A percentile compares a stretch with the other conserved stretches of the same genome.
Evolutionary conservation across 2,113 vertebrate species (phyloP).

Genomic region (Chaetodon trifascialis): DNA sequence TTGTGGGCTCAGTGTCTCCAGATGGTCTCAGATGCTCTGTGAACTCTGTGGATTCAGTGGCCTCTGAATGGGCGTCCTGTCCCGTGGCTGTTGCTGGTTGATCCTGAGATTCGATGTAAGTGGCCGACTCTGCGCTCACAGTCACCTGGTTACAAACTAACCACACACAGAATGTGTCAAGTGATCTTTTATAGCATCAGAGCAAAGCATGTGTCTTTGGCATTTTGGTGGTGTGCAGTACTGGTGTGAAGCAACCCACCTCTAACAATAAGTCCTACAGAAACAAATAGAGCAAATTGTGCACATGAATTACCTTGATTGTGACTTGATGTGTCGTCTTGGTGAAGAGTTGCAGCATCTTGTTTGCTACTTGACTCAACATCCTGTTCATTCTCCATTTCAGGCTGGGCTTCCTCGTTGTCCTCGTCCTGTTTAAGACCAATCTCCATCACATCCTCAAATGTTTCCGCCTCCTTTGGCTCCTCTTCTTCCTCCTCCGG

Average conservation of each 20-base stretch:
- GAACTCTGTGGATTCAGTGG: constrained; percentile 12
- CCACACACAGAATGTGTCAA: background rate
- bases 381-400: constrained; percentile 34
- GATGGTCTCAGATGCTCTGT: constrained; percentile 10
- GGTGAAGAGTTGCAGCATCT: constrained; percentile 12
- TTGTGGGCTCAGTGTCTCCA: constrained; percentile 28
- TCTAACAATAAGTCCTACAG: background rate
- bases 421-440: constrained; percentile 14
- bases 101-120: constrained; percentile 29
- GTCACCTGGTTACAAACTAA: constrained; percentile 44
- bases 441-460: constrained; percentile 35
- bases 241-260: background rate
- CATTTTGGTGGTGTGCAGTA: background rate
- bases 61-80: constrained; percentile 23
- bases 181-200: background rate
- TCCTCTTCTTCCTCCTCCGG: constrained; percentile 36
- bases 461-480: constrained; percentile 12
- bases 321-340: constrained; percentile 18
- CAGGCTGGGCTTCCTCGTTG: constrained; percentile 3
- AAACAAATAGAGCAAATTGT: background rate
- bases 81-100: background rate
- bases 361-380: background rate
- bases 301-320: constrained; percentile 47
- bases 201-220: background rate
- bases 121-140: constrained; percentile 24